Percentiles rank a stretch among this genome's conserved stretches.
Evolutionary conservation across 1,140 invertebrate species (phyloP).

Genomic region (Drosophila biarmipes): DNA sequence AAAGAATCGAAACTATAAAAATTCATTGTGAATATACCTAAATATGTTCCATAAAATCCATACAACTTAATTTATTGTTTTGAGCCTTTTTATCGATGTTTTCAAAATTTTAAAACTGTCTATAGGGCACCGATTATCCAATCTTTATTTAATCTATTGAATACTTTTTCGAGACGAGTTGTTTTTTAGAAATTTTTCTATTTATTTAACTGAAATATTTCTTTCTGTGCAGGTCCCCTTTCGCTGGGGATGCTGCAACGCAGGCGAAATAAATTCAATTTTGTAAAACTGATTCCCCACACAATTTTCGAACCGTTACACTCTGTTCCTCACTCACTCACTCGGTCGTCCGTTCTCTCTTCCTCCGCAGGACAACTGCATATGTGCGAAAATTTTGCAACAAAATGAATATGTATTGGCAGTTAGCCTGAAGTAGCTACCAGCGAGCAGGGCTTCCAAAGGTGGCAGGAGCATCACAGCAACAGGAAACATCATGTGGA

Average conservation of each 20-base stretch:
- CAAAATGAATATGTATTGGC: slow-evolving; percentile 82
- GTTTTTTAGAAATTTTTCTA: background rate
- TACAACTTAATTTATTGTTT: too few relatives aligned
- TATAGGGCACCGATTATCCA: too few relatives aligned
- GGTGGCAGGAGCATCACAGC: slow-evolving; percentile 42
- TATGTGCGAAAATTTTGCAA: slow-evolving; percentile 77
- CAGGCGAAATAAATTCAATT: slow-evolving; percentile 81
- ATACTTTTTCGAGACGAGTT: background rate
- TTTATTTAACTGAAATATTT: background rate
- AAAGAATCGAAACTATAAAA: too few relatives aligned
- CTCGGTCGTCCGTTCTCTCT: background rate
- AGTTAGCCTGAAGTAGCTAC: slow-evolving; percentile 76
- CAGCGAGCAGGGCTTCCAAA: slow-evolving; percentile 38
- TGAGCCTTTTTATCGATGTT: too few relatives aligned
- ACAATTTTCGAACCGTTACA: slow-evolving; percentile 62
- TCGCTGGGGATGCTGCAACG: slow-evolving; percentile 47
- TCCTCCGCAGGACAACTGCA: slow-evolving; percentile 43
- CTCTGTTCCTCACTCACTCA: slow-evolving; percentile 12
- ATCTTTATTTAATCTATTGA: too few relatives aligned
- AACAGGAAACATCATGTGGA: slow-evolving; percentile 49
- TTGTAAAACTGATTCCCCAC: slow-evolving; percentile 81
- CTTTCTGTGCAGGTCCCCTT: slow-evolving; percentile 58
- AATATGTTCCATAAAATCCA: too few relatives aligned
- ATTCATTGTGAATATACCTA: too few relatives aligned
- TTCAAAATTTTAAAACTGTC: too few relatives aligned